phyloP scores from a whole-genome alignment of 2,797 vertebrate species.

The Falco rusticolus region DNA sequence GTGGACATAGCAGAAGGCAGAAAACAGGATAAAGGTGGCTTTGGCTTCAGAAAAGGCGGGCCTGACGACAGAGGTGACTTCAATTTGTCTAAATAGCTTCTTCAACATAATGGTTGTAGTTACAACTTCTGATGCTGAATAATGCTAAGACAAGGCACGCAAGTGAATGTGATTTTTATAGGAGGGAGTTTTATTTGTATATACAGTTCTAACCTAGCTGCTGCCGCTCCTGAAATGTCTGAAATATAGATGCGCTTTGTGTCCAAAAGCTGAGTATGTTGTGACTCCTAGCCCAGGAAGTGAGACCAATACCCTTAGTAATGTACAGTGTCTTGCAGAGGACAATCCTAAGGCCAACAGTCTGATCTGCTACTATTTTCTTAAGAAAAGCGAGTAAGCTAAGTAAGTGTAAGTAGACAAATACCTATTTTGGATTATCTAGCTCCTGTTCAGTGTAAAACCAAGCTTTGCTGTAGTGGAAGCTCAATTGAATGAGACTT shows the following conservation, averaged over 20 bases:
- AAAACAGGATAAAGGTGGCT: conserved; percentile 93
- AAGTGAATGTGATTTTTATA: background rate
- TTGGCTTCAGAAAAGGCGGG: conserved; percentile 92
- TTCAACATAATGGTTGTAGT: background rate
- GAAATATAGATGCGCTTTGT: conserved; percentile 26
- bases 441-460: background rate
- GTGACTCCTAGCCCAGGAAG: conserved; percentile 59
- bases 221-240: conserved; percentile 4
- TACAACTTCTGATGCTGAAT: background rate
- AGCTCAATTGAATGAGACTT: background rate
- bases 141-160: background rate
- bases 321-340: conserved; percentile 20
- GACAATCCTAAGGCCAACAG: conserved; percentile 39
- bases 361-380: conserved; percentile 63
- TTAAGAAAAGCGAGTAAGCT: background rate
- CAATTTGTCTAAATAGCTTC: background rate
- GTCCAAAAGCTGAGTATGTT: conserved; percentile 3
- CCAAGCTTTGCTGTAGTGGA: background rate
- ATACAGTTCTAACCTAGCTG: background rate
- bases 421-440: background rate
- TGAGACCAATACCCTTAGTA: conserved; percentile 57
- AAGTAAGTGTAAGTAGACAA: background rate
- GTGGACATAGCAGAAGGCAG: conserved; percentile 98
- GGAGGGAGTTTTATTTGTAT: background rate
- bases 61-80: conserved; percentile 90